A percentile compares a stretch with the other conserved stretches of the same genome.
Evolutionary conservation across 2,888 invertebrate species (phyloP).

Genomic region (Synanthedon tipuliformis): DNA sequence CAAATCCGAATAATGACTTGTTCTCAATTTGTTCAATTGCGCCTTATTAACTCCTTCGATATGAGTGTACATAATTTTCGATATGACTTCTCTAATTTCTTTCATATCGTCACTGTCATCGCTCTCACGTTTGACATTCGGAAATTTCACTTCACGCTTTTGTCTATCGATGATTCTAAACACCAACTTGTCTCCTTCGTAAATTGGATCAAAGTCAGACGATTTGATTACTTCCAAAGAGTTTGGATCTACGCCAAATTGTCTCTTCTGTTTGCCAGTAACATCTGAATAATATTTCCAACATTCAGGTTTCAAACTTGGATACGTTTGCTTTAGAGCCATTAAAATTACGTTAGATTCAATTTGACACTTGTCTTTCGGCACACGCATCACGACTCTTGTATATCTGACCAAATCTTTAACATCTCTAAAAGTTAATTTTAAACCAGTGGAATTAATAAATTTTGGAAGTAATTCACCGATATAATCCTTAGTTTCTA

Average conservation of each 20-base stretch:
- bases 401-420: conserved; percentile 48
- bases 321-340: conserved; percentile 34
- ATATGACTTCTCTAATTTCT: conserved; percentile 25
- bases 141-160: conserved; percentile 37
- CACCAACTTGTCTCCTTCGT: conserved; percentile 34
- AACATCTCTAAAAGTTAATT: conserved; percentile 43
- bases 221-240: conserved; percentile 49
- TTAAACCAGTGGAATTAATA: conserved; percentile 46
- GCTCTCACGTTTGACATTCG: conserved; percentile 5
- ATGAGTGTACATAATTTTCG: conserved; percentile 37
- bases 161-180: conserved; percentile 54
- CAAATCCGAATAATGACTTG: conserved; percentile 47
- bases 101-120: conserved; percentile 18
- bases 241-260: conserved; percentile 55
- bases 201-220: conserved; percentile 38
- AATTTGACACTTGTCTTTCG: conserved; percentile 42
- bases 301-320: conserved; percentile 44
- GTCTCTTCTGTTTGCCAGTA: conserved; percentile 54
- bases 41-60: conserved; percentile 37
- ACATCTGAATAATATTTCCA: conserved; percentile 61
- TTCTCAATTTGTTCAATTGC: conserved; percentile 38
- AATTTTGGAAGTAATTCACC: conserved; percentile 47
- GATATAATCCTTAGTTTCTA: conserved; percentile 56
- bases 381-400: conserved; percentile 44
- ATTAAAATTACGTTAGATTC: conserved; percentile 41